Conservation (phyloP, 1,140 invertebrate species). For the Triops longicaudatus region DNA sequence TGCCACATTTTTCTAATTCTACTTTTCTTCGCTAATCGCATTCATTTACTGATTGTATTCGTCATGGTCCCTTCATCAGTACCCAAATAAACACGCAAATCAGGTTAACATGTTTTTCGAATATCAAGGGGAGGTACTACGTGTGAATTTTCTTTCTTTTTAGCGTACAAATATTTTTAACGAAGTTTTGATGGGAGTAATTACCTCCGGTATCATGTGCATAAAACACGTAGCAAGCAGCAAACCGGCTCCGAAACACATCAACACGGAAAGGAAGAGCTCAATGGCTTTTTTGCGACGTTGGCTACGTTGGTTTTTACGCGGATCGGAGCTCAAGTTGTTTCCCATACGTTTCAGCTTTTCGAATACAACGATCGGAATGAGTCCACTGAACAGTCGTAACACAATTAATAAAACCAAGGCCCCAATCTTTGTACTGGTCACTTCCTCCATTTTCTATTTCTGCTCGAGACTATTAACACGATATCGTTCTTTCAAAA, state of each 20-base stretch:
- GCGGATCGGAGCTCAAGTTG: constrained; percentile 26
- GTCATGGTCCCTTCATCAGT: no score
- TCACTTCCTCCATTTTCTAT: constrained; percentile 7
- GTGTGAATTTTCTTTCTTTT: no score
- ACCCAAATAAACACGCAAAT: no score
- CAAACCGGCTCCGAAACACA: constrained; percentile 49
- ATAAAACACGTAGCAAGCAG: constrained; percentile 49
- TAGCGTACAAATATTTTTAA: not conserved
- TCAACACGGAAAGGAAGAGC: constrained; percentile 37
- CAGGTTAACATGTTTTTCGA: no score
- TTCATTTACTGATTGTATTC: no score
- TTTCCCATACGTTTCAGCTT: constrained; percentile 21
- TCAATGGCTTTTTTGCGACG: constrained; percentile 29
- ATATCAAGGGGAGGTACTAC: no score
- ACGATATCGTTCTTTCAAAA: no score
- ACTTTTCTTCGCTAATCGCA: no score
- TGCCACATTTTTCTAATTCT: no score
- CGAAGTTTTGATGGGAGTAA: constrained; percentile 30
- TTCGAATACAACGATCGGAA: constrained; percentile 35
- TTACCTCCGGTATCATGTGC: constrained; percentile 49
- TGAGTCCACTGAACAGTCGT: constrained; percentile 36
- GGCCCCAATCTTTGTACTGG: constrained; percentile 32
- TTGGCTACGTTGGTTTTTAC: constrained; percentile 29
- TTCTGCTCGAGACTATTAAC: no score
- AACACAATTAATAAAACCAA: constrained; percentile 33